A percentile compares a stretch with the other conserved stretches of the same genome.
phyloP scores from a whole-genome alignment of 2,797 vertebrate genomes.

The Parauchenoglanis ngamensis region DNA sequence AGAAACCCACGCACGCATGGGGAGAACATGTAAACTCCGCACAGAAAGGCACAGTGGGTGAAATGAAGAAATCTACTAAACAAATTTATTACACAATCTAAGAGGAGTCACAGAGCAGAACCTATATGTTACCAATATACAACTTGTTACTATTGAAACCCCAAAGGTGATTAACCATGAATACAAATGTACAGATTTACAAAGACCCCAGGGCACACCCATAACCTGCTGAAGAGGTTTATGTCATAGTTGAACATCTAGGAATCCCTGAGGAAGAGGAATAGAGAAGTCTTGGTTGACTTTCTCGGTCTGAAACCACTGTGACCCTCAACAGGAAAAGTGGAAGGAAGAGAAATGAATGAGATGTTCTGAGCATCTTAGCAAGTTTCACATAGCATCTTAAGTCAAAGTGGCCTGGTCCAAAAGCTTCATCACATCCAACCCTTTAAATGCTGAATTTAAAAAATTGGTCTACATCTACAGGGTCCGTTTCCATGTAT shows the following conservation, averaged over 20 bases:
- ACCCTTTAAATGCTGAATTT: not conserved
- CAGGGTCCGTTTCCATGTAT: not conserved
- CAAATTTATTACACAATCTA: not conserved
- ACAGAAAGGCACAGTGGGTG: too few species aligned
- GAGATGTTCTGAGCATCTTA: not conserved
- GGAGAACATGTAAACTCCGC: too few species aligned
- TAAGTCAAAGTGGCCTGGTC: not conserved
- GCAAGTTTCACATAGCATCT: not conserved
- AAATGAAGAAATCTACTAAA: not conserved
- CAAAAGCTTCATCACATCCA: not conserved
- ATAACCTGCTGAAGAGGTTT: not conserved
- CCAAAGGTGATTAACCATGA: too few species aligned
- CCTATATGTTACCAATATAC: too few species aligned
- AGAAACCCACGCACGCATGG: too few species aligned
- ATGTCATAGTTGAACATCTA: not conserved
- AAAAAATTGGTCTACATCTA: not conserved
- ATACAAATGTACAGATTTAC: too few species aligned
- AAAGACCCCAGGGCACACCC: not conserved
- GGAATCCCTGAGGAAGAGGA: not conserved
- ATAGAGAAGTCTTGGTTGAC: not conserved
- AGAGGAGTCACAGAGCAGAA: too few species aligned
- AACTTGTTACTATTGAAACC: too few species aligned
- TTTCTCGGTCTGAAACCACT: not conserved
- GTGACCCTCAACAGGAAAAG: not conserved
- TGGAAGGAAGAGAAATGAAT: not conserved